Evolutionary conservation across 2,113 vertebrate genomes (phyloP), one percentile per base, ranked within the genome.

Genomic region (Ageneiosus marmoratus): DNA sequence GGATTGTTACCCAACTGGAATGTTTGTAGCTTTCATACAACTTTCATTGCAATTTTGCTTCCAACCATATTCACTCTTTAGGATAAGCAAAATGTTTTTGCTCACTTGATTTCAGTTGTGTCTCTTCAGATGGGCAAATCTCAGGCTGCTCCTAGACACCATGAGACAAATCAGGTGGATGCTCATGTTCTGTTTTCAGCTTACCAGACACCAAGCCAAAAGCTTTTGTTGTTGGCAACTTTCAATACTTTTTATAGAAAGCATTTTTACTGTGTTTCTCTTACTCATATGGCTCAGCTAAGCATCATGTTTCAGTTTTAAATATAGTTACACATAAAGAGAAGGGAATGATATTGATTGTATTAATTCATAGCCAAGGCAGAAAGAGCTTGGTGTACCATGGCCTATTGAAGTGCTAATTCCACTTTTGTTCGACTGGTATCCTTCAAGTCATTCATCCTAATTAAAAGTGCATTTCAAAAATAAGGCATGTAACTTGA

Each of bases 21-120:
- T 91, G 86, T 93, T 88, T 87, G 91, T 88, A 90, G 91, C 86
- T 92, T 91, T 76, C 24, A 83, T 88, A 87, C 89, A 92, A 93
- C 88, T 86, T 82, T 85, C 80, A 87, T 79, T 85, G 80, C 88
- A 89, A 90, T 92, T 91, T 91, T 85, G 89, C 88, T 89, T 90
- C 88, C 88, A 87, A 88, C 91, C 91, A 88, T 90, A 89, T 86
- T 90, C 87, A 86, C 85, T 88, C 86, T 58, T 1, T 34, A 75
- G 82, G 81, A 74, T 29, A 63, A 56, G 76, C 70, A 79, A 67
- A 56, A 81, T 44, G 32, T 1, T 88, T 84, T 87, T 82, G 74
- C 87, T 77, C 81, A 41, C 84, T 83, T 81, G 69, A 41, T 79
- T 56, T 69, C 46, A 80, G 62, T 73, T n/a, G 12, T 29, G 24